Evolutionary conservation across 2,113 vertebrate species (phyloP), one percentile per base, ranked within the genome.

Genomic region (Hassar affinis): DNA sequence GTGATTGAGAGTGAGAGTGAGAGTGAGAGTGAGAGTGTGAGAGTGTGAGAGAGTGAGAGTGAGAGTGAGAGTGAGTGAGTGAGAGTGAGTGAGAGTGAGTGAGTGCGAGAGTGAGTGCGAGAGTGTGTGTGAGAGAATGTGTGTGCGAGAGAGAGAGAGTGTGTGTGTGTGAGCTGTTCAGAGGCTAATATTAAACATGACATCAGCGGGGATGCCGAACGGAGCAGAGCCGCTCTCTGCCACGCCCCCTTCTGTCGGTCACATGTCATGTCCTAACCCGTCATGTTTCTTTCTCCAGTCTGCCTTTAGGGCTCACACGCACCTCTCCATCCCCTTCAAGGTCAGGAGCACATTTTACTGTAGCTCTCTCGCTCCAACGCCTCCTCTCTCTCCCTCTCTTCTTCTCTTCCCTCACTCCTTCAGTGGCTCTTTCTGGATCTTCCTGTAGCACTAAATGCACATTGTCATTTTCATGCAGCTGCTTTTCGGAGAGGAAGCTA

Each of bases 311-410:
- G 88, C 91, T 87, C 90, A 91, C 84, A 89, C 88, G 54, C 91
- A 92, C 89, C 89, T 93, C 92, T 89, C 89, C 85, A 83, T 89
- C 87, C 82, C 90, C 77, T 93, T 92, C 91, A 94, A 94, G 92
- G 92, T 94, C 89, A 93, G 92, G 72, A 66, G 78, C 68, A 78
- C 86, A 61, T 80, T 75, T 68, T 57, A 69, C 38, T 33, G 42
- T 14, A 25, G 3, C 51, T 3, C 62, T 71, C 33, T 85, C 61
- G 74, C 79, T 68, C 59, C 69, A 54, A n/a, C 51, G 33, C 30
- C 54, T 33, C 22, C 83, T 72, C n/a, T 69, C 59, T 68, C 15
- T 27, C 14, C 30, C 25, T 20, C 42, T 64, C 80, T 35, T 83
- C 64, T 56, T 4, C 35, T 45, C 54, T 59, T 68, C 38, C 30